Base-by-base conservation (phyloP, 2,888 invertebrate species). In the Onthophagus sagittarius region DNA sequence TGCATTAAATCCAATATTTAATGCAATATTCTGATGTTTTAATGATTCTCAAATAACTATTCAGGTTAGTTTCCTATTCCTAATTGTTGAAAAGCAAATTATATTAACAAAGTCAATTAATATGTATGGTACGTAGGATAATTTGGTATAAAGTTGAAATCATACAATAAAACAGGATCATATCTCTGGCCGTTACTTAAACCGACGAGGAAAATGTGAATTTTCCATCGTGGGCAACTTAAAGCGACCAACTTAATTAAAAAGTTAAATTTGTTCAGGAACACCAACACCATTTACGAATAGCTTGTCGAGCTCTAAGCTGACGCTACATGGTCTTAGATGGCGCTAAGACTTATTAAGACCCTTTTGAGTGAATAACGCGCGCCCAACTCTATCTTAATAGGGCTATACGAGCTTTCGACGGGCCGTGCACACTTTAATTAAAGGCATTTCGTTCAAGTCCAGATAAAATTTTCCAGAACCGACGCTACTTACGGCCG, bases 251-350 rank as follows among this genome's bases (percentile, higher is more conserved):
- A 63, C 15, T 63, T 63, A 63, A 63, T 63, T 63, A 63, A 63
- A 63, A 63, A 63, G 63, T 63, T 63, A 63, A 63, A 63, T 63
- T 63, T 63, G 63, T 63, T 63, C 63, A 67, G 31, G 67, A 23
- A 23, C 23, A 67, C 31, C 23, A 67, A 67, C 32, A 67, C 23
- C 67, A 32, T 67, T 67, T 67, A 67, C 67, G 67, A 67, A 53
- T 53, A 53, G 39, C 39, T 53, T 67, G 67, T 67, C 67, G 67
- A n/a, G 67, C 15, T 67, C 23, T 67, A 67, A 32, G 32, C 23
- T 67, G 32, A 67, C 67, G 23, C 67, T 31, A 32, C 31, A 67
- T 67, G 32, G 32, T 32, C 31, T 32, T 67, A 67, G 23, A 67
- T 67, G 67, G 67, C 67, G 67, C 23, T 23, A n/a, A 31, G 67